A percentile compares a stretch with the other conserved stretches of the same genome.
Conservation (phyloP, 2,113 vertebrate species). For the Myodes glareolus region DNA sequence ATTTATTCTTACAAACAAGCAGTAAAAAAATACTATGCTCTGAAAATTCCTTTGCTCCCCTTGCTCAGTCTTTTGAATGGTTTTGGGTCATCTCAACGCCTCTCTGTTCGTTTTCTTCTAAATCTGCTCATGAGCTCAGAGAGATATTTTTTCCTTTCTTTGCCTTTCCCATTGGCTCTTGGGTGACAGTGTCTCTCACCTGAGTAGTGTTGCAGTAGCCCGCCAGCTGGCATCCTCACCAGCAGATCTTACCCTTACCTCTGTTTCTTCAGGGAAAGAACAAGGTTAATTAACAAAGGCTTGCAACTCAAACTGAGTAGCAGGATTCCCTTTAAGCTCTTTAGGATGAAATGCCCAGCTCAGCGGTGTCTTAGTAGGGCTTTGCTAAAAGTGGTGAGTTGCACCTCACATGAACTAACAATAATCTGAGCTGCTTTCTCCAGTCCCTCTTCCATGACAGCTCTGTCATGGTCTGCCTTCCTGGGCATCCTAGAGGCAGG, state of each 20-base stretch:
- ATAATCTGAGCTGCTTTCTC: background rate
- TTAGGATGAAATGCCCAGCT: background rate
- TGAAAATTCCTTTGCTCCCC: background rate
- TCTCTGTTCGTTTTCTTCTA: background rate
- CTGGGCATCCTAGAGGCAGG: background rate
- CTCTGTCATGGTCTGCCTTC: background rate
- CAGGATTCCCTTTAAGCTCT: background rate
- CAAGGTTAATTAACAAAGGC: background rate
- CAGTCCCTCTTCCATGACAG: background rate
- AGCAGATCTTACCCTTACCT: background rate
- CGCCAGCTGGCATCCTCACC: background rate
- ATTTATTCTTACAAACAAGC: background rate
- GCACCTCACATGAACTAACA: background rate
- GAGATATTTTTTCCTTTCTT: background rate
- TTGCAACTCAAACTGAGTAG: background rate
- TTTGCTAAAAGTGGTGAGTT: background rate
- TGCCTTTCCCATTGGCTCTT: background rate
- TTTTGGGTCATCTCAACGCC: background rate
- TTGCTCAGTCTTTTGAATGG: background rate
- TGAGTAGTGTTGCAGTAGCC: background rate
- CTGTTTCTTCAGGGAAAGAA: background rate
- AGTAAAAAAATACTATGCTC: background rate
- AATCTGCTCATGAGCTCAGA: background rate
- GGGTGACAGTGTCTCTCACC: background rate
- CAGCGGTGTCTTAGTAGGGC: background rate